Percentiles rank a stretch among this genome's conserved stretches.
Conservation (phyloP, 2,113 vertebrate genomes). For the Andinoacara biseriatus region DNA sequence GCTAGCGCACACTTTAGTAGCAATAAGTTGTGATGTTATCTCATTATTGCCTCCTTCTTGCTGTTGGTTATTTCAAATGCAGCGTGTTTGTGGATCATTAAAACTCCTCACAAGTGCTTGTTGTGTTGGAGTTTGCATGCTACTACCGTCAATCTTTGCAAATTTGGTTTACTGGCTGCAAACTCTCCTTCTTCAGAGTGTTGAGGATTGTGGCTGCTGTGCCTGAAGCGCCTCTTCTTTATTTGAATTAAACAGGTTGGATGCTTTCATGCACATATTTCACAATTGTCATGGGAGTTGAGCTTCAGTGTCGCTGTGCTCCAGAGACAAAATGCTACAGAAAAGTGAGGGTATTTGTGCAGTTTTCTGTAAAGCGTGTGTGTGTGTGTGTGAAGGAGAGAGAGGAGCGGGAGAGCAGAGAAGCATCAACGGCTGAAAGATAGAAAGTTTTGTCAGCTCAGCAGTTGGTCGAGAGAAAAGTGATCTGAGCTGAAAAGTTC, state of each 20-base stretch:
- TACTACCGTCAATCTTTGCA: slow-evolving; percentile 6
- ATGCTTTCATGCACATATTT: slow-evolving; percentile 34
- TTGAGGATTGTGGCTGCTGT: slow-evolving; percentile 1
- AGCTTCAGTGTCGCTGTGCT: slow-evolving; percentile 21
- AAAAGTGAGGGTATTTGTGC: slow-evolving; percentile 6
- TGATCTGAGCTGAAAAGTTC: slow-evolving; percentile 28
- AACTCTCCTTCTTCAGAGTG: not conserved
- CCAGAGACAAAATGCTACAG: slow-evolving; percentile 35
- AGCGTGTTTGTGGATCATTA: slow-evolving; percentile 15
- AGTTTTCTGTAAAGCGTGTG: not conserved
- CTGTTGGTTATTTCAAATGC: slow-evolving; percentile 29
- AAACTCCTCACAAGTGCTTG: slow-evolving; percentile 13
- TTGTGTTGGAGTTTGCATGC: slow-evolving; percentile 4
- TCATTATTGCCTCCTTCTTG: slow-evolving; percentile 22
- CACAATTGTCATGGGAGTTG: slow-evolving; percentile 37
- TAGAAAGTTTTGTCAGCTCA: slow-evolving; percentile 51
- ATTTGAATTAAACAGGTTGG: not conserved
- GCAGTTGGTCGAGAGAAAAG: slow-evolving; percentile 50
- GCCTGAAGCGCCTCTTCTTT: not conserved
- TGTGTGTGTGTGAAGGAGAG: not conserved
- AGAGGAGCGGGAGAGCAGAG: not conserved
- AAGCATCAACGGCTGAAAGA: slow-evolving; percentile 1
- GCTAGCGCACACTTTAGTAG: not conserved
- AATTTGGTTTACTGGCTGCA: slow-evolving; percentile 7
- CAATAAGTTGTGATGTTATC: not conserved